phyloP scores from a whole-genome alignment of 2,113 vertebrate species.

The Crotalus tigris region DNA sequence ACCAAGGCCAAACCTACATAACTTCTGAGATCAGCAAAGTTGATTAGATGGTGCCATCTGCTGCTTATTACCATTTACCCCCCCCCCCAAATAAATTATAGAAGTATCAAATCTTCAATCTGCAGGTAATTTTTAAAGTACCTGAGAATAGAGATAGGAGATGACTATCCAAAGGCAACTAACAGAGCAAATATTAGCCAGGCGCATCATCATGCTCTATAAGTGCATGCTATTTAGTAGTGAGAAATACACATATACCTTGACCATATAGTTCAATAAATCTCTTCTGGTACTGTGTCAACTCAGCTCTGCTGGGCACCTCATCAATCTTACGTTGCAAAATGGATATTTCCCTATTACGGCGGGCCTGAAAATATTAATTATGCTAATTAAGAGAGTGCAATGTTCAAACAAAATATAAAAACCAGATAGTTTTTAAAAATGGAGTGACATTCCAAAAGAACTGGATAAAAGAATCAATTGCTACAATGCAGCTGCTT shows the following conservation, averaged over 20 bases:
- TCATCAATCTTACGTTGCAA: constrained; percentile 97
- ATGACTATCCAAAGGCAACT: constrained; percentile 9
- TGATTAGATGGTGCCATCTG: background rate
- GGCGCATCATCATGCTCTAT: background rate
- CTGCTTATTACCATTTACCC: background rate
- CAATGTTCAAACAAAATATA: constrained; percentile 37
- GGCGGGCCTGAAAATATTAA: constrained; percentile 79
- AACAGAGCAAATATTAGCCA: background rate
- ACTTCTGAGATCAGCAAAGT: background rate
- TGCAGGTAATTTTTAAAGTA: constrained; percentile 18
- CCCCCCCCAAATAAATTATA: background rate
- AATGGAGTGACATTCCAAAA: constrained; percentile 32
- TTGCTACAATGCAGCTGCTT: background rate
- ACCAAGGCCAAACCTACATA: background rate
- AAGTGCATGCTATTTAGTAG: constrained; percentile 17
- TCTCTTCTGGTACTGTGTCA: constrained; percentile 98
- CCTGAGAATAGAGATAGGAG: background rate
- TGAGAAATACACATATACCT: constrained; percentile 75
- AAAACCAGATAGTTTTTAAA: constrained; percentile 49
- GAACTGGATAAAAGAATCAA: background rate
- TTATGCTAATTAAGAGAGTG: too few species aligned
- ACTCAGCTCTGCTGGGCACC: constrained; percentile 92
- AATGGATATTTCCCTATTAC: constrained; percentile 95
- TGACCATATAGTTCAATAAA: constrained; percentile 98
- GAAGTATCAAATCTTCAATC: background rate